Percentiles rank a stretch among this genome's conserved stretches.
Conservation (phyloP, 2,888 invertebrate genomes). For the Suillia variegata region DNA sequence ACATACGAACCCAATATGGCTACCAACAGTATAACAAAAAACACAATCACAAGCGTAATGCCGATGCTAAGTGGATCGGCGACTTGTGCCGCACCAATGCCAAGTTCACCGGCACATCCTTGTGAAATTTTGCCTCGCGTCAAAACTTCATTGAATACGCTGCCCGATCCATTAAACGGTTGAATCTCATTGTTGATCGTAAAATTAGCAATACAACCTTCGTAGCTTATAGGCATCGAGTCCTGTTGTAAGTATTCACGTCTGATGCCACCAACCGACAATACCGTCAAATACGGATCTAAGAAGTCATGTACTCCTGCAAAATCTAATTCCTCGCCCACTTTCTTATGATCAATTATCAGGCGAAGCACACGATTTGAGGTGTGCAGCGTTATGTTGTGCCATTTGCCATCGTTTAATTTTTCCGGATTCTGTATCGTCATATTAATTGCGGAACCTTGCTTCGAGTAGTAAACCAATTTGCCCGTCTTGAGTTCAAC, state of each 20-base stretch:
- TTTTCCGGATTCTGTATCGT: constrained; percentile 68
- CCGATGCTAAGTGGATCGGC: constrained; percentile 91
- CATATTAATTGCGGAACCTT: constrained; percentile 82
- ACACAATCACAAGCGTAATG: constrained; percentile 90
- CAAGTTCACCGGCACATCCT: constrained; percentile 78
- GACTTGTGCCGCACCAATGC: constrained; percentile 76
- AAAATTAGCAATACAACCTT: constrained; percentile 90
- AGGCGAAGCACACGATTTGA: constrained; percentile 74
- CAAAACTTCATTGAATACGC: constrained; percentile 74
- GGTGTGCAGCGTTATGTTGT: constrained; percentile 79
- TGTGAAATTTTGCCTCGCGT: constrained; percentile 74
- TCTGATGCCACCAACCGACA: constrained; percentile 77
- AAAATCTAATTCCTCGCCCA: constrained; percentile 85
- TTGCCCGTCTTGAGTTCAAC: constrained; percentile 79
- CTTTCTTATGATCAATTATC: constrained; percentile 71
- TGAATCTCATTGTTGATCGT: constrained; percentile 87
- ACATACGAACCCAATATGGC: constrained; percentile 90
- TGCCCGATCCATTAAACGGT: constrained; percentile 87
- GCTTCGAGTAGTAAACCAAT: constrained; percentile 79
- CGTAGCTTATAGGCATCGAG: constrained; percentile 70
- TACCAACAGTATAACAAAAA: constrained; percentile 87
- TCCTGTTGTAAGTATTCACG: constrained; percentile 65
- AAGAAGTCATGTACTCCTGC: constrained; percentile 89
- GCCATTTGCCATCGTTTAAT: constrained; percentile 86
- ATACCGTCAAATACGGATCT: constrained; percentile 83